Evolutionary conservation across 1,140 invertebrate genomes (phyloP), one percentile per base, ranked within the genome.

Genomic region (Diprion similis): DNA sequence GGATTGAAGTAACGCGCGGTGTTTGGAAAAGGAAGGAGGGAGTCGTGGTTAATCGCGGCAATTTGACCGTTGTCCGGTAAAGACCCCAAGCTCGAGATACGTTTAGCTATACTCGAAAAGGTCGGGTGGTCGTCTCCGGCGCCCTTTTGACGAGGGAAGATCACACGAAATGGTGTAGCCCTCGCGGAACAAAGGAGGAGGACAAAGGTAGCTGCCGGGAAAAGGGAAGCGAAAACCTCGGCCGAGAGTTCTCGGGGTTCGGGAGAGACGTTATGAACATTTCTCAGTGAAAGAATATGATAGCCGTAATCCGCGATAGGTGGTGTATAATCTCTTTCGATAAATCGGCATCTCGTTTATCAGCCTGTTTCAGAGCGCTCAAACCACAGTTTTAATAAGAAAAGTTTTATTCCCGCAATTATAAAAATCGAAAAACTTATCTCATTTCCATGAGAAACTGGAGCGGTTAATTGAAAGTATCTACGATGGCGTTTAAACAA

Each of bases 381-480:
- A 13, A 17, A 59, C 51, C 51, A 59, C 51, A 37, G 24, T 59
- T 59, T 59, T 59, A 59, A 59, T 59, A 59, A 59, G 51, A 59
- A 59, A 59, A 59, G 51, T 59, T 59, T 11, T 37, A 37, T 37
- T 59, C 11, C 11, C 11, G 51, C 9, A 10, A 59, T 59, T 59
- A 59, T 59, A 59, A 59, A 59, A 59, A 59, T 59, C 51, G 51
- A 59, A 59, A 59, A 59, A 59, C 51, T 59, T 59, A 59, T 59
- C 51, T 59, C 51, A 59, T 59, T 59, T 59, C 51, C 51, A 59
- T 59, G 51, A 59, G 24, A 37, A 59, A 59, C 51, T 59, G 24
- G 24, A 13, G 51, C 51, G 51, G 51, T 59, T 59, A 59, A 59
- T 59, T 59, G 51, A 59, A 59, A 59, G 51, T 13, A 59, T 59